Base-by-base conservation (phyloP, 2,797 vertebrate species). In the Tolypeutes matacus region DNA sequence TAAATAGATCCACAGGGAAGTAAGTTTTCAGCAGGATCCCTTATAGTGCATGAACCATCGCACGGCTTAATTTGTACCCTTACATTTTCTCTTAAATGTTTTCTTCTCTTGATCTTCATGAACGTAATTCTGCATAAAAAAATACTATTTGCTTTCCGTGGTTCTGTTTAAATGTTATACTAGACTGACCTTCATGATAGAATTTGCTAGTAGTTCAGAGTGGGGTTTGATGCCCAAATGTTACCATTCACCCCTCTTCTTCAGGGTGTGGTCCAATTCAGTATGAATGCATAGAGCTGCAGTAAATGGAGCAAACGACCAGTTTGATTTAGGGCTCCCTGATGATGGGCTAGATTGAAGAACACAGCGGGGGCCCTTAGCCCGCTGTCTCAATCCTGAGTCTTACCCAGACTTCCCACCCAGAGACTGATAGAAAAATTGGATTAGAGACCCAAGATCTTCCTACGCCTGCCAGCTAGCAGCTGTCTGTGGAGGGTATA, bases 51-150 rank as follows among this genome's bases (percentile, higher is more conserved):
- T 3, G 82, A 91, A 56, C 46, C 67, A 31, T 72, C 88, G 96
- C 86, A 84, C 86, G 94, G 91, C 91, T 84, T 83, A 92, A 89
- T 67, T 69, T 69, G 58, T 65, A 72, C n/a, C 65, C 86, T 86
- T 78, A 36, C 10, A 73, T 84, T 86, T 82, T 87, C 53, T 62
- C 31, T 51, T 93, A 96, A 97, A 94, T 83, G 72, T 92, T 96
- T 93, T 91, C 53, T 91, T 88, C 89, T 91, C 31, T 69, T 93
- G 53, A 91, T 95, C 49, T 76, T 97, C 95, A 95, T 21, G 34
- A 51, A 87, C 64, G 23, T 39, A 56, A 58, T 70, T 94, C 58
- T 83, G 62, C 90, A 90, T 77, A 85, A 93, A 95, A 94, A 90
- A 8, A 18, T 82, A 58, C 27, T 14, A 10, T 83, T 96, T 93